phyloP scores from a whole-genome alignment of 2,888 invertebrate species.

The Chloromyia formosa region DNA sequence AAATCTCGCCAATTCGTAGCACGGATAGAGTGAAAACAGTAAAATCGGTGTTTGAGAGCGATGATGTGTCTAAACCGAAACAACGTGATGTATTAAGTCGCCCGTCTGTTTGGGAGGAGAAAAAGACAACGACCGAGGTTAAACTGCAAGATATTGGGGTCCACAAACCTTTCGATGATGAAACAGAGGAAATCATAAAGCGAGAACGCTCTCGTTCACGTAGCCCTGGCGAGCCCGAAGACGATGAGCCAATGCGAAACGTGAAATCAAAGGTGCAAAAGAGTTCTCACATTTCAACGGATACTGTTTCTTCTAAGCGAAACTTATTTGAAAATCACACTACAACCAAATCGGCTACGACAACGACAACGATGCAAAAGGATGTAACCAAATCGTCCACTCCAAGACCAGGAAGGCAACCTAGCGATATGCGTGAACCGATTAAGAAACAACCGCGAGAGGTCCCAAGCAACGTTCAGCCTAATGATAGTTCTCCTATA shows the following conservation, averaged over 20 bases:
- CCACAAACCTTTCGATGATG: conserved; percentile 54
- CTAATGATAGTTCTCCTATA: conserved; percentile 51
- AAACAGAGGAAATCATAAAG: conserved; percentile 38
- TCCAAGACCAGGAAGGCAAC: neutral
- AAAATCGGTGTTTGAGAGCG: conserved; percentile 76
- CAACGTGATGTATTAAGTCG: conserved; percentile 66
- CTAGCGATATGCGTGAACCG: neutral
- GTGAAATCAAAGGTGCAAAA: neutral
- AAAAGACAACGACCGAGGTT: conserved; percentile 53
- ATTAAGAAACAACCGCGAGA: neutral
- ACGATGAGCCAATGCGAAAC: conserved; percentile 14
- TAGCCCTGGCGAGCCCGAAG: conserved; percentile 40
- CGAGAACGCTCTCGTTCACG: conserved; percentile 36
- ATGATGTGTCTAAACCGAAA: conserved; percentile 62
- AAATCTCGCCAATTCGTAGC: conserved; percentile 62
- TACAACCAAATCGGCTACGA: conserved; percentile 55
- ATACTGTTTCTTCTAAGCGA: conserved; percentile 56
- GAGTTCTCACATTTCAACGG: conserved; percentile 52
- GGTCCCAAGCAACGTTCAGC: neutral
- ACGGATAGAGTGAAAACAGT: conserved; percentile 76
- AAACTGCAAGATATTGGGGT: conserved; percentile 67
- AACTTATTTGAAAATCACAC: conserved; percentile 55
- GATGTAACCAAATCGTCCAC: neutral
- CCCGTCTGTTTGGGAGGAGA: conserved; percentile 65
- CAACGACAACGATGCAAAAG: neutral